Evolutionary conservation across 2,797 vertebrate genomes (phyloP), one percentile per base, ranked within the genome.

Genomic region (Microcaecilia unicolor): DNA sequence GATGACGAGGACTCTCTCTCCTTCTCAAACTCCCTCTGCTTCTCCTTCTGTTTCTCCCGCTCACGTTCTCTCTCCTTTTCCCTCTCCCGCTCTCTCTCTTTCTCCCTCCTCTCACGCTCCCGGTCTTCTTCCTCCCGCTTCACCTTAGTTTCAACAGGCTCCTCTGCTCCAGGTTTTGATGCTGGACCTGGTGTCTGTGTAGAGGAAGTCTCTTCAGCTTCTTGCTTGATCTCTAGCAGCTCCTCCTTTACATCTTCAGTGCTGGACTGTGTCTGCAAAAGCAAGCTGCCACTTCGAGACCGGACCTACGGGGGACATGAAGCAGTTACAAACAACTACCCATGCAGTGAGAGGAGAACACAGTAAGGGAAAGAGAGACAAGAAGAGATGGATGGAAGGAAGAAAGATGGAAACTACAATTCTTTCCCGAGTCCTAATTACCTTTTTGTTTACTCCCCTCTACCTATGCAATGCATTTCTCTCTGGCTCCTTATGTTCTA

Each of bases 211-310:
- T 88, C 91, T 26, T 97, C 90, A 1, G 85, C 57, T 22, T 93
- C 93, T 1, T 71, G 72, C 46, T 93, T 97, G 13, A 89, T 52
- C 10, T 80, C 73, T 11, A 70, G 29, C 3, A 87, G 83, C 49
- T 97, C 92, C 15, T 97, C 92, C 51, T 95, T 96, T 24, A 87
- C 45, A 1, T 94, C 90, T 50, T 97, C 93, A 2, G 86, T 87
- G 49, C 91, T 96, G 2, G 91, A 93, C 66, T 96, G 93, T 9
- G 92, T 89, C 25, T 93, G 92, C 9, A 97, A 67, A 31, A 90
- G 72, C 48, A 81, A 57, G 33, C 64, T 92, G 31, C 89, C 89
- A 55, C 87, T 93, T 14, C 85, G 81, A 19, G 83, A 71, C 1
- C 88, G 88, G 8, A 89, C 85, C 93, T 97, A 34, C 18, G 3